Evolutionary conservation across 2,113 vertebrate species (phyloP).

Genomic region (Alligator sinensis): DNA sequence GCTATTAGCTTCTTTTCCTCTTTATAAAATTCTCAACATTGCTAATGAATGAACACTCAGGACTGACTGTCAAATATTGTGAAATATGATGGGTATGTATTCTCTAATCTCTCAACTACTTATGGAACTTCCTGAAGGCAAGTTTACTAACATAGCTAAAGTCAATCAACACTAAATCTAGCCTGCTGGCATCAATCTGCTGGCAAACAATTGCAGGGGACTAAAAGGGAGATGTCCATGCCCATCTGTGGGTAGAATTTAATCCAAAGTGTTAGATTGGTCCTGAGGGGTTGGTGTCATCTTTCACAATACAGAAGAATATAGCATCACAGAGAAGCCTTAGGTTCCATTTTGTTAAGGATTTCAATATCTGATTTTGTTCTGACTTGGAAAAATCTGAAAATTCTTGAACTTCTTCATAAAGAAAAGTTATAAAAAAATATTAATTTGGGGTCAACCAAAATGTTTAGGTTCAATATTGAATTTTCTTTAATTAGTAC

Average conservation of each 20-base stretch:
- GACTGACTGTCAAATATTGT: neutral
- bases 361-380: neutral
- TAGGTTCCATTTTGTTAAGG: neutral
- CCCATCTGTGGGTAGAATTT: neutral
- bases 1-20: neutral
- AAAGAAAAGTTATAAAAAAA: neutral
- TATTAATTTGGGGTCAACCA: neutral
- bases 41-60: neutral
- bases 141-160: neutral
- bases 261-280: neutral
- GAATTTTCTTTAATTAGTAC: neutral
- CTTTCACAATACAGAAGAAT: neutral
- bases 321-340: no score
- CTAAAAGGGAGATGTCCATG: neutral
- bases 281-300: neutral
- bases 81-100: neutral
- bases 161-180: neutral
- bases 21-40: neutral
- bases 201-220: neutral
- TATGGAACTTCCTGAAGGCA: neutral
- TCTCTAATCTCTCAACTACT: neutral
- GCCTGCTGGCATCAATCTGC: neutral
- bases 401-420: neutral
- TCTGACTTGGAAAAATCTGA: neutral
- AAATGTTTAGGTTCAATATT: neutral